Evolutionary conservation across 1,140 invertebrate species (phyloP), one percentile per base, ranked within the genome.

Genomic region (Ceratina calcarata): DNA sequence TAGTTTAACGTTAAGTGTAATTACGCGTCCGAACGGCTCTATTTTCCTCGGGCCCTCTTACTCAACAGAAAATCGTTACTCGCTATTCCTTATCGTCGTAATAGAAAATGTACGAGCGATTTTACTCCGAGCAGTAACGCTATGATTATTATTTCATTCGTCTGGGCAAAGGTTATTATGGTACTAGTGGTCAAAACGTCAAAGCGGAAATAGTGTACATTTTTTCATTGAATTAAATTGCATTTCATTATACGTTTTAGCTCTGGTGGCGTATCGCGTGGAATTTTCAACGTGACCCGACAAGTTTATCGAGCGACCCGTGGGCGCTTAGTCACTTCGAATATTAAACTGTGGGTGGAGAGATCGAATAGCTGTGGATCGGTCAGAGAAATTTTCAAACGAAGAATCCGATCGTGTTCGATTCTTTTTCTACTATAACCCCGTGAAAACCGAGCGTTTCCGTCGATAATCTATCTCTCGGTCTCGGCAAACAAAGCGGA

Each of bases 381-480:
- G 55, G 32, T 45, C 10, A 37, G 53, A 64, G 64, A 65, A 80
- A 74, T 64, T 80, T 27, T 27, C 22, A 70, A 83, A 72, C 58
- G 45, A n/a, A 45, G 16, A 32, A 64, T 58, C 32, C 27, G 22
- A 22, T 45, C 15, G 49, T 12, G 62, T 16, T 7, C 55, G 69
- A 71, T 71, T 58, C 69, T 58, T 71, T 32, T 45, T 1, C n/a
- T 12, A 71, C 10, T 45, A 7, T 10, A 6, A 45, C 37, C 3
- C n/a, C 13, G n/a, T 18, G 32, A 71, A 71, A 58, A 32, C 37
- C 27, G 53, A 58, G 37, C 55, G 16, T 58, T 71, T 71, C 55
- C 69, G 58, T 37, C 55, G 27, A 71, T 51, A 71, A 58, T 58
- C 69, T 58, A 3, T 32, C n/a, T 58, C n/a, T 37, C 27, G 27